Conservation (phyloP, 2,888 invertebrate species). For the Cosmia pyralina region DNA sequence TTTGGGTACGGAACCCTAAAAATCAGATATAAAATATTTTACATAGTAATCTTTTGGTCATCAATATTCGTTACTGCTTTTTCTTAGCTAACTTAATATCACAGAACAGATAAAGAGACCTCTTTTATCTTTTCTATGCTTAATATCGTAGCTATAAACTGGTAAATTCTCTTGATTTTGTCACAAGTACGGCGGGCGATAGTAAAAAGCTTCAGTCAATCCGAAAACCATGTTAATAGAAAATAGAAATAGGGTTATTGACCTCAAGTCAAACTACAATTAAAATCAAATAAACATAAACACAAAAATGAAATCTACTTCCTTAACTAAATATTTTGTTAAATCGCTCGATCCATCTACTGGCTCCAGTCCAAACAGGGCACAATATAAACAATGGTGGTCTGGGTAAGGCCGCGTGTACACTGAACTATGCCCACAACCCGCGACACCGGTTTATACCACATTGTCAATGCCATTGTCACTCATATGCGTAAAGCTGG, state of each 20-base stretch:
- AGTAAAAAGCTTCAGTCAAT: too few species aligned
- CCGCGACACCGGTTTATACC: constrained; percentile 72
- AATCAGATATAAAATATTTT: neutral
- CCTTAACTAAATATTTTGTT: constrained; percentile 29
- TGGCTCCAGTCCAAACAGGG: constrained; percentile 44
- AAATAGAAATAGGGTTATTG: neutral
- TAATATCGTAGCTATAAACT: neutral
- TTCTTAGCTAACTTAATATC: too few species aligned
- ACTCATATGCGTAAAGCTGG: constrained; percentile 47
- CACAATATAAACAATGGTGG: constrained; percentile 65
- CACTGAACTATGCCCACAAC: constrained; percentile 58
- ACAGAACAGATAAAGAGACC: too few species aligned
- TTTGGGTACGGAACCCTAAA: too few species aligned
- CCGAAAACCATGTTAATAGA: too few species aligned
- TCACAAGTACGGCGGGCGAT: too few species aligned
- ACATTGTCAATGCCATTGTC: constrained; percentile 76
- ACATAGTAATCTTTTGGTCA: neutral
- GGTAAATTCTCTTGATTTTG: neutral
- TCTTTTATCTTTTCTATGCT: too few species aligned
- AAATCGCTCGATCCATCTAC: constrained; percentile 19
- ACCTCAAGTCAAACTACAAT: neutral
- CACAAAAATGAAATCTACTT: constrained; percentile 22
- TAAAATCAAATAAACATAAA: constrained; percentile 14
- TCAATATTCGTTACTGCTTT: neutral
- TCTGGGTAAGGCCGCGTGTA: constrained; percentile 29